Base-by-base conservation (phyloP, 2,888 invertebrate genomes). In the Drosophila helvetica region DNA sequence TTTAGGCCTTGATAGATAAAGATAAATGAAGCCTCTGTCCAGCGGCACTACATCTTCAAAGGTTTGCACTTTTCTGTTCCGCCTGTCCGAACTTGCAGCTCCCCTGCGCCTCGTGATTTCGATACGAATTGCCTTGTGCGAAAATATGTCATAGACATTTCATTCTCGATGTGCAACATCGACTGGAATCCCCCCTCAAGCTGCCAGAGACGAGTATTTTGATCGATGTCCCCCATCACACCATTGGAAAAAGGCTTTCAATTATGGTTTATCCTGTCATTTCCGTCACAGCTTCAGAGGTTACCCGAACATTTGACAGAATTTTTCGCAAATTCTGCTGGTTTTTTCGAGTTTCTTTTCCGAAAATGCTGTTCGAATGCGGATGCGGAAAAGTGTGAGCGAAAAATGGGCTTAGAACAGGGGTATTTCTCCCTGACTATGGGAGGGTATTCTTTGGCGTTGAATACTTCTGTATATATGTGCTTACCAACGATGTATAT, bases 81-180 rank as follows among this genome's bases (percentile, higher is more conserved):
- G 53, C 27, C 53, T 45, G 53, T 46, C 59, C 33, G n/a, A 15
- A n/a, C 22, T 33, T 33, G 33, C 17, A 46, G 33, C 51, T 59
- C 43, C 27, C 43, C 52, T 50, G 15, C 25, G 6, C 15, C 33
- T 15, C 5, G 5, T 2, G 25, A 50, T 25, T 52, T 30, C 19
- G 25, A 50, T 50, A 25, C 27, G 18, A 45, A 27, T 46, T 33
- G 53, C 30, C 45, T 60, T 53, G 53, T 45, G 59, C 53, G 53
- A 27, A n/a, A 30, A 30, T 17, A 27, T 54, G 54, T 54, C 55
- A 46, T 38, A 60, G 46, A 52, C 52, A 59, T 53, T 30, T 19
- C 30, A 38, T 9, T 43, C 46, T 45, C 63, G 46, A 62, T 27
- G 25, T 42, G 64, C 45, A 18, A 62, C 33, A 46, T 19, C 33